Conservation (phyloP, 2,113 vertebrate species). For the Origma solitaria region DNA sequence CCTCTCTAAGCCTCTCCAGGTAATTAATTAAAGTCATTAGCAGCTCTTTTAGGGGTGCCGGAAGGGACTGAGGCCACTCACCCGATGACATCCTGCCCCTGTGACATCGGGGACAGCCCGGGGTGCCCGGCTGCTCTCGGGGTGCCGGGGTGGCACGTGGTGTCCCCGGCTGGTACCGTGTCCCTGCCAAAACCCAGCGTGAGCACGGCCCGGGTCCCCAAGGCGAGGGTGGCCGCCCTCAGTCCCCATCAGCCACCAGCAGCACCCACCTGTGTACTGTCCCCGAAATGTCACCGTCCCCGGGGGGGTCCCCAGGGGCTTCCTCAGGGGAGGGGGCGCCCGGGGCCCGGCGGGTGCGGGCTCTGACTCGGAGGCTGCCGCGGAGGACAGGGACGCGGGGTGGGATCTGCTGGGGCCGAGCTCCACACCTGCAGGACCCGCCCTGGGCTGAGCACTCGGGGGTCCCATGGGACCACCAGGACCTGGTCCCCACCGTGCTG, state of each 20-base stretch:
- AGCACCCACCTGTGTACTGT: slow-evolving; percentile 67
- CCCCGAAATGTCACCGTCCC: slow-evolving; percentile 10
- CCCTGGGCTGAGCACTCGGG: background rate
- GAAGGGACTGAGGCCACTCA: background rate
- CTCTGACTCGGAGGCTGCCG: background rate
- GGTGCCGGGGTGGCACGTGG: fast-evolving
- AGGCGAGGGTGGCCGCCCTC: fast-evolving
- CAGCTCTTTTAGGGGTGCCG: fast-evolving
- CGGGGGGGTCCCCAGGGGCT: background rate
- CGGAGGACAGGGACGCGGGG: fast-evolving
- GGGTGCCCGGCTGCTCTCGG: background rate
- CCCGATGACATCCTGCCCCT: background rate
- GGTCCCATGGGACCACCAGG: background rate
- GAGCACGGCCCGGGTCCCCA: fast-evolving
- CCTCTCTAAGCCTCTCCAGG: background rate
- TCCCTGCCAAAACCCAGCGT: slow-evolving; percentile 18
- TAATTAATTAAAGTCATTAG: background rate
- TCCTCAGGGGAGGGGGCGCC: background rate
- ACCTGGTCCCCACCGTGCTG: fast-evolving
- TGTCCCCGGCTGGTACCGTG: background rate
- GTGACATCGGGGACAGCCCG: background rate
- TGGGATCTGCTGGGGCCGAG: fast-evolving
- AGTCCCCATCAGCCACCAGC: fast-evolving
- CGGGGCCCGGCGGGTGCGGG: background rate
- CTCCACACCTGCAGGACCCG: background rate